Evolutionary conservation across 1,140 invertebrate genomes (phyloP).

Genomic region (Aphidius ervi): DNA sequence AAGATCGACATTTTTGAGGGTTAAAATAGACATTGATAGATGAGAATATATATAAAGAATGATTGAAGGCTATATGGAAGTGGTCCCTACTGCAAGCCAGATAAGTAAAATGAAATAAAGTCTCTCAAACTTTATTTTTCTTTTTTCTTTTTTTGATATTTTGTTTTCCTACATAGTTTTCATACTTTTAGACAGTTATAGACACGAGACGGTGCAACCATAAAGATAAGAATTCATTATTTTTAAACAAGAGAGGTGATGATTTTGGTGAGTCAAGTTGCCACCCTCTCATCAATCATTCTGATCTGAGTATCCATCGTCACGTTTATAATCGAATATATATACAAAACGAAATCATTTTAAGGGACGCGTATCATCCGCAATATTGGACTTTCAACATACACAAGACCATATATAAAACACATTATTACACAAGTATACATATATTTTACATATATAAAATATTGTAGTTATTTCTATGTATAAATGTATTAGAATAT

Average conservation of each 20-base stretch:
- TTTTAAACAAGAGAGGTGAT: not conserved
- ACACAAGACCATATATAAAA: no score
- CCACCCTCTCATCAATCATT: constrained; percentile 9
- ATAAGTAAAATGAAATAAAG: not conserved
- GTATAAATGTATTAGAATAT: no score
- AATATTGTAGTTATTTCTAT: no score
- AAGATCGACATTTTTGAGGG: not conserved
- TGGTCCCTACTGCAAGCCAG: not conserved
- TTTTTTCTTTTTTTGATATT: not conserved
- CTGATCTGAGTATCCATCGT: not conserved
- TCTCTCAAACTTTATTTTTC: no score
- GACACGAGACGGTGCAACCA: not conserved
- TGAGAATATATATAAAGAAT: not conserved
- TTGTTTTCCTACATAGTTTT: not conserved
- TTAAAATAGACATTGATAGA: not conserved
- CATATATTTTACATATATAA: no score
- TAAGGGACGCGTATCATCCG: no score
- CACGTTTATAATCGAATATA: not conserved
- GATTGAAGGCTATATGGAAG: constrained; percentile 2
- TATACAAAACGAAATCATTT: no score
- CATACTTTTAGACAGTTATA: not conserved
- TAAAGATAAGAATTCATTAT: constrained; percentile 14
- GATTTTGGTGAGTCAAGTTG: not conserved
- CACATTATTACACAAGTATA: no score
- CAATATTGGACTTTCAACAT: no score